These are phyloP conservation scores for Sarcophaga carnaria DNA, from an alignment of 2,888 invertebrate genomes.

Conservation along the genomic window DNA sequence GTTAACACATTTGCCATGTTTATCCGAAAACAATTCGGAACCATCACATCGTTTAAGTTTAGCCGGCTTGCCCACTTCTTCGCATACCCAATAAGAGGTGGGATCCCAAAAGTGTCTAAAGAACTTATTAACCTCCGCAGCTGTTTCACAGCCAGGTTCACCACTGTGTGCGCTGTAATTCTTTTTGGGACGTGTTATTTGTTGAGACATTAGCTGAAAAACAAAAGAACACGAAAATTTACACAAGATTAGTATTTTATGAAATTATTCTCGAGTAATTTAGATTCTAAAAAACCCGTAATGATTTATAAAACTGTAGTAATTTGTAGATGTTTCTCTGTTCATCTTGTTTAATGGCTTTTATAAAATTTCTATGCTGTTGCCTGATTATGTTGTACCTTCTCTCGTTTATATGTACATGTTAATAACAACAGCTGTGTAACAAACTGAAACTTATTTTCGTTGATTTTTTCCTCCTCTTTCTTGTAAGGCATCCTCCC, in stretches of 20 bases:
- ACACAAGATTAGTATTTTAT: not conserved
- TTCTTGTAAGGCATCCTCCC: not conserved
- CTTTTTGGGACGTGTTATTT: not conserved
- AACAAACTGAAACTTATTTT: not conserved
- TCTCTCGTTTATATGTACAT: not conserved
- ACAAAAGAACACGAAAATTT: not conserved
- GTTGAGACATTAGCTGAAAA: slow-evolving; percentile 61
- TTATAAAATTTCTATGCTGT: not conserved
- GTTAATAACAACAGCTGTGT: not conserved
- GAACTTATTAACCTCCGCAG: slow-evolving; percentile 76
- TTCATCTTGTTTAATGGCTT: not conserved
- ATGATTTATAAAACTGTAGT: no score
- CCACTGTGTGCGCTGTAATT: slow-evolving; percentile 75
- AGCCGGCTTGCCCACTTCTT: slow-evolving; percentile 74
- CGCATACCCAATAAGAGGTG: slow-evolving; percentile 78
- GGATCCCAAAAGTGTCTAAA: slow-evolving; percentile 80
- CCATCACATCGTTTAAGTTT: slow-evolving; percentile 74
- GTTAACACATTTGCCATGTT: slow-evolving; percentile 75
- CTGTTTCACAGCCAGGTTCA: slow-evolving; percentile 78
- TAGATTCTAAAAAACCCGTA: not conserved
- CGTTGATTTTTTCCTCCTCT: no score
- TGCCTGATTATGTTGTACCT: not conserved
- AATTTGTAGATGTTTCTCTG: not conserved
- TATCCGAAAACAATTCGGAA: slow-evolving; percentile 76
- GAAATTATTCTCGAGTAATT: not conserved